Evolutionary conservation across 2,888 invertebrate genomes (phyloP).

Genomic region (Drepanosiphum platanoidis): DNA sequence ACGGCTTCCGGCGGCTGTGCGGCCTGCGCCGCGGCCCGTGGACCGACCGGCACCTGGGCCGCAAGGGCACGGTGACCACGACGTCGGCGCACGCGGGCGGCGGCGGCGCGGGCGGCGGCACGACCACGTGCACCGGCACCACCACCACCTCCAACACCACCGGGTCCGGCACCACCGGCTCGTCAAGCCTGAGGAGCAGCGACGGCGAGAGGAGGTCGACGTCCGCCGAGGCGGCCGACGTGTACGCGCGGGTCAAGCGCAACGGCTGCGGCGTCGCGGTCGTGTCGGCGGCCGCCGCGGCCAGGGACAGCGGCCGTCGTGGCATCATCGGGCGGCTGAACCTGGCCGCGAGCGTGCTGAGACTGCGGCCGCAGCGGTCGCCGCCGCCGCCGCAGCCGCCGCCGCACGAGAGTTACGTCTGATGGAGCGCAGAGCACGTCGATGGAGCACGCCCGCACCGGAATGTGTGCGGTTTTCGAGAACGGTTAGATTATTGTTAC

Average conservation of each 20-base stretch:
- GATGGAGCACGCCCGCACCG: neutral
- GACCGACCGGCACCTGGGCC: constrained; percentile 70
- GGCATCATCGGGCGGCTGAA: constrained; percentile 64
- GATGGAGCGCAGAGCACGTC: neutral
- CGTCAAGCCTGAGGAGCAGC: constrained; percentile 34
- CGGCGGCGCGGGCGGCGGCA: constrained; percentile 63
- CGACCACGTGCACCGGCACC: constrained; percentile 66
- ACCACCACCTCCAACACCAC: constrained; percentile 64
- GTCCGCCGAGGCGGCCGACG: constrained; percentile 61
- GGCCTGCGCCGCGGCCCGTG: constrained; percentile 68
- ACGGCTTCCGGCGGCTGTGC: constrained; percentile 84
- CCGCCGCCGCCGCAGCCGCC: neutral
- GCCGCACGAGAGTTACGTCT: constrained; percentile 55
- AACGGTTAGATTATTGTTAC: too few relatives aligned
- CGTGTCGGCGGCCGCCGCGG: constrained; percentile 60
- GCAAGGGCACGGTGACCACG: constrained; percentile 76
- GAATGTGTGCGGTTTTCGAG: too few relatives aligned
- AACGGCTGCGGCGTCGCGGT: constrained; percentile 64
- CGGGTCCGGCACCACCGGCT: constrained; percentile 53
- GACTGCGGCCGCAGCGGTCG: neutral
- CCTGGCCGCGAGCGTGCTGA: constrained; percentile 24
- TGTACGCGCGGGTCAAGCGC: constrained; percentile 63
- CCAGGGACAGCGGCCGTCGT: constrained; percentile 39
- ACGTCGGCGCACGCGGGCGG: constrained; percentile 71
- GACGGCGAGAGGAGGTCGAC: neutral